Base-by-base conservation (phyloP, 2,113 vertebrate genomes). In the Pycnonotus jocosus region DNA sequence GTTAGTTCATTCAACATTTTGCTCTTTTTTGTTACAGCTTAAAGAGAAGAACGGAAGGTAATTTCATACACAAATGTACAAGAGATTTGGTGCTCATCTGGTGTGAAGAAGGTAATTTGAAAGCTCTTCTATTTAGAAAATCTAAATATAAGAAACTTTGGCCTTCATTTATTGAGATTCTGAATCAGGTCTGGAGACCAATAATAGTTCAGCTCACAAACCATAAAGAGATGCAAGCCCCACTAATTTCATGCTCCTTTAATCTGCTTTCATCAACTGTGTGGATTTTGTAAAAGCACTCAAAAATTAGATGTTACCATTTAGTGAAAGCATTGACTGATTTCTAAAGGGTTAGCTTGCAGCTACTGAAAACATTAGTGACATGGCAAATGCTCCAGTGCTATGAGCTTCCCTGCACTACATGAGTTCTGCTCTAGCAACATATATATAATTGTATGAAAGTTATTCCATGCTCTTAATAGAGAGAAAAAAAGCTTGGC, bases 171-270 rank as follows among this genome's bases (percentile, higher is more conserved):
- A 92, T 56, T 91, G 44, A 81, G 92, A 90, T 78, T 88, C 86
- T 53, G 61, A 86, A 80, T 83, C 93, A 90, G 93, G 88, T 79
- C 86, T 92, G 48, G 81, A 97, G 93, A 92, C 88, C 78, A 81
- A 84, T 92, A 94, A 95, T 69, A 92, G 94, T 86, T 71, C 68
- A 66, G 81, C 81, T 90, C 92, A 86, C 82, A 96, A 93, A 85
- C 38, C 80, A 88, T 88, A 56, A 93, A 97, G 89, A 91, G 70
- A 92, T 51, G 66, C 91, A 78, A 92, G 74, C 80, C 64, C 65
- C 78, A 81, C 61, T 94, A 95, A 97, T 96, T 96, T 96, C 76
- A 96, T 70, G 82, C 78, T 77, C 86, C 90, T 96, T 97, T 95
- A 92, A 97, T 90, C 93, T 91, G 77, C 72, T 97, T 95, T 96